Evolutionary conservation across 2,113 vertebrate species (phyloP).

Genomic region (Podocnemis expansa): DNA sequence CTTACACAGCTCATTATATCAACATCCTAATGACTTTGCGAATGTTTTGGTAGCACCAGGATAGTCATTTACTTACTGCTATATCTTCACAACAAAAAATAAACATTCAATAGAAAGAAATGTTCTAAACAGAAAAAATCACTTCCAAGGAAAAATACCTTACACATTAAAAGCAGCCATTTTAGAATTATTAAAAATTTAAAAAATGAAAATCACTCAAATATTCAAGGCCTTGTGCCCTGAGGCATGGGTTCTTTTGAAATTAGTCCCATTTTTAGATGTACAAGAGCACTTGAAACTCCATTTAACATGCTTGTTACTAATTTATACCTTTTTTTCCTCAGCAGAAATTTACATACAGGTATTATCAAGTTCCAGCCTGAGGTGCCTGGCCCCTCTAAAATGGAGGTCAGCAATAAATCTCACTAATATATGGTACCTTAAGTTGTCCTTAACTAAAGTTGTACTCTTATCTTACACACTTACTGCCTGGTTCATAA

Average conservation of each 20-base stretch:
- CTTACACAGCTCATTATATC: no score
- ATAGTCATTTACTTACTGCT: no score
- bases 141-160: not conserved
- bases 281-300: not conserved
- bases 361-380: not conserved
- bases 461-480: constrained; percentile 46
- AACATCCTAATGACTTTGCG: no score
- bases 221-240: not conserved
- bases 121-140: not conserved
- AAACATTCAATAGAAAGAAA: not conserved
- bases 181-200: not conserved
- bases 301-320: not conserved
- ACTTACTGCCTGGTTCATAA: constrained; percentile 74
- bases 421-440: constrained; percentile 27
- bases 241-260: not conserved
- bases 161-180: not conserved
- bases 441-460: constrained; percentile 50
- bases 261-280: not conserved
- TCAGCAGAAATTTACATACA: not conserved
- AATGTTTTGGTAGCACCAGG: no score
- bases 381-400: not conserved
- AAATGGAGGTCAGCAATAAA: constrained; percentile 49
- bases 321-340: not conserved
- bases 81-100: no score
- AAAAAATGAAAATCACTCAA: not conserved